A percentile compares a stretch with the other conserved stretches of the same genome.
These are phyloP conservation scores for Sorex maritimensis DNA, from an alignment of 2,797 vertebrate genomes.

Conservation along the genomic window DNA sequence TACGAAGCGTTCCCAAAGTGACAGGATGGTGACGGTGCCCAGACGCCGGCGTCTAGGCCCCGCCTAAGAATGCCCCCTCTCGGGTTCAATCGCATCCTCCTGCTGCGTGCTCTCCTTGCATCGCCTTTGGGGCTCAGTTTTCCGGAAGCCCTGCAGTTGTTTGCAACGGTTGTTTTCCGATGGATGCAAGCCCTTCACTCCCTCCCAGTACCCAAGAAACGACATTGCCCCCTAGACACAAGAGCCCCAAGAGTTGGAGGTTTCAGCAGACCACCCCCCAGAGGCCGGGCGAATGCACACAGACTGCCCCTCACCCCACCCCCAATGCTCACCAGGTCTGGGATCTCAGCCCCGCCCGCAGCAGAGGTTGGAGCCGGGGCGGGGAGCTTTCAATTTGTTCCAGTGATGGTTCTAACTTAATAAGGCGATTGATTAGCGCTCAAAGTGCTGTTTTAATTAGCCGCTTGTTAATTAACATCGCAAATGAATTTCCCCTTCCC, in stretches of 20 bases:
- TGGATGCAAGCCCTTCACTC: not conserved
- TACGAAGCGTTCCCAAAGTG: constrained; percentile 22
- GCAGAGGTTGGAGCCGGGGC: constrained; percentile 89
- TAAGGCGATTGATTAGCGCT: constrained; percentile 95
- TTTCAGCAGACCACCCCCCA: not conserved
- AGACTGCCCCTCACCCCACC: not conserved
- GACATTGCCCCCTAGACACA: not conserved
- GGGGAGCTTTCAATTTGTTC: constrained; percentile 93
- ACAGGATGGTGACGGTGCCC: not conserved
- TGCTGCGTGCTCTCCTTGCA: not conserved
- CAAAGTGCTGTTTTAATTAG: constrained; percentile 94
- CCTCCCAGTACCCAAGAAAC: not conserved
- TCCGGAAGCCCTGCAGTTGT: not conserved
- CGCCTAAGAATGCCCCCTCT: constrained; percentile 70
- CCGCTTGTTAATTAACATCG: constrained; percentile 94
- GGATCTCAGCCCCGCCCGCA: constrained; percentile 55
- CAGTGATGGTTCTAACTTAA: constrained; percentile 91
- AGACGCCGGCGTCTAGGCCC: not conserved
- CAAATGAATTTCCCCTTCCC: constrained; percentile 88
- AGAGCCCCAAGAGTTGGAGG: not conserved
- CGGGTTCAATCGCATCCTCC: not conserved
- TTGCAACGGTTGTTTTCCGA: not conserved
- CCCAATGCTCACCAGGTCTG: not conserved
- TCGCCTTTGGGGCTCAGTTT: not conserved
- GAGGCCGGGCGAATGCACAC: not conserved